Percentiles rank a stretch among this genome's conserved stretches.
Conservation (phyloP, 37 sponge, comb jelly and placozoan species). For the Lycopodina hypogea region DNA sequence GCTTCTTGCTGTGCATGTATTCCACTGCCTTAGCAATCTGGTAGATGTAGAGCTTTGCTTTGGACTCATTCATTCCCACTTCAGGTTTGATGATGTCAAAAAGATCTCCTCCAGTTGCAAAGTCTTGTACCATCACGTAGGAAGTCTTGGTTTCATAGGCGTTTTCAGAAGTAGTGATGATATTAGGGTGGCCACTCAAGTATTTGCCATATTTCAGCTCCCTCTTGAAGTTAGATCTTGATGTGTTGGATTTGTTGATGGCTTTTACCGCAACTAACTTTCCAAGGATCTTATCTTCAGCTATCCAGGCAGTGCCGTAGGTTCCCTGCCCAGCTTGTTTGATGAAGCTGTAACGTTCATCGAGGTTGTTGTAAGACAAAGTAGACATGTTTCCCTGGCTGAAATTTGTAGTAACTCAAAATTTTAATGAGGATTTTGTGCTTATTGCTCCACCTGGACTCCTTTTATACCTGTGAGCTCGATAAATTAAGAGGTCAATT, state of each 20-base stretch:
- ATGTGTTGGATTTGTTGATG: constrained; percentile 70
- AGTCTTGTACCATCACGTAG: constrained; percentile 88
- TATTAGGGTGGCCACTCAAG: constrained; percentile 72
- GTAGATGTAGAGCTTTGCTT: constrained; percentile 57
- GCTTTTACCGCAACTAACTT: constrained; percentile 78
- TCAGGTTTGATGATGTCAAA: constrained; percentile 92
- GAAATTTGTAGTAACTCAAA: not conserved
- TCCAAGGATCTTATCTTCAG: constrained; percentile 60
- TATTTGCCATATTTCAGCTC: constrained; percentile 81
- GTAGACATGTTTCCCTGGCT: constrained; percentile 20
- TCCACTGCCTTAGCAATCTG: constrained; percentile 84
- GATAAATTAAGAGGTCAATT: too few species aligned
- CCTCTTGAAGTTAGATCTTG: constrained; percentile 75
- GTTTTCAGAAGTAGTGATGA: constrained; percentile 74
- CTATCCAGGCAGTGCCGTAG: constrained; percentile 90
- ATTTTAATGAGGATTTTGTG: too few species aligned
- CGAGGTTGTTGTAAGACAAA: constrained; percentile 38
- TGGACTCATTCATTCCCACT: constrained; percentile 71
- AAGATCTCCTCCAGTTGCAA: constrained; percentile 85
- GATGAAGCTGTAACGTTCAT: constrained; percentile 70
- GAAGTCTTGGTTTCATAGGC: constrained; percentile 88
- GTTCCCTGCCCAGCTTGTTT: constrained; percentile 85
- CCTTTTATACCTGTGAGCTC: too few species aligned
- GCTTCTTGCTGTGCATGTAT: constrained; percentile 84
- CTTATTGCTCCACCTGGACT: too few species aligned